Conservation (phyloP, 2,797 vertebrate species). For the Intellagama lesueurii region DNA sequence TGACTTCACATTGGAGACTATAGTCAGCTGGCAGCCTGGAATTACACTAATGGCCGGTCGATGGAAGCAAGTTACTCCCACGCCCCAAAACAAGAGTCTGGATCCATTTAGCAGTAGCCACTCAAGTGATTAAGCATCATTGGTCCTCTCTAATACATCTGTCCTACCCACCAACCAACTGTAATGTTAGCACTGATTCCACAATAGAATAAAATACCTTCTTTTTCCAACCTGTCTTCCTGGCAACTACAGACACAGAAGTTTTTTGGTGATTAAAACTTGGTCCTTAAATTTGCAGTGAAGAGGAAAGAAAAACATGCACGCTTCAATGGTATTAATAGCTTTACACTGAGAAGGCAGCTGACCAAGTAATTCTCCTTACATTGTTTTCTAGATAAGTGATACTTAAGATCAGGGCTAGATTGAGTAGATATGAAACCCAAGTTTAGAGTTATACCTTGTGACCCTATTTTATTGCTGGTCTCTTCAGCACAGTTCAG, state of each 20-base stretch:
- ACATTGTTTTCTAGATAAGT: neutral
- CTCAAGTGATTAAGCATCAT: no score
- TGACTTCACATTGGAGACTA: neutral
- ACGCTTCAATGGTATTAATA: neutral
- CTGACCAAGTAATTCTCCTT: neutral
- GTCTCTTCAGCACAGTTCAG: neutral
- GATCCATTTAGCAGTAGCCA: constrained; percentile 33
- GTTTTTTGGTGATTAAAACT: neutral
- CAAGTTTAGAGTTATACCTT: neutral
- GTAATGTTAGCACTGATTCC: neutral
- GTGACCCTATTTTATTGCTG: neutral
- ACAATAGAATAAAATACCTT: neutral
- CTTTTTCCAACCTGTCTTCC: neutral
- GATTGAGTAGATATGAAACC: neutral
- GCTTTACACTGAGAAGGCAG: neutral
- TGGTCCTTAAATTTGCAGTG: neutral
- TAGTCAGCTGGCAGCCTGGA: neutral
- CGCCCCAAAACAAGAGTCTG: neutral
- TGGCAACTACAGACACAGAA: neutral
- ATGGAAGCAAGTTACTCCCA: constrained; percentile 27
- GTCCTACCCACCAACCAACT: neutral
- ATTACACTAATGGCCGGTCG: neutral
- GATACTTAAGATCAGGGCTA: neutral
- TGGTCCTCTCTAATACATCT: no score
- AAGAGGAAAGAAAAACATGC: neutral